Conservation (phyloP, 2,888 invertebrate genomes). For the Ischnus inquisitorius region DNA sequence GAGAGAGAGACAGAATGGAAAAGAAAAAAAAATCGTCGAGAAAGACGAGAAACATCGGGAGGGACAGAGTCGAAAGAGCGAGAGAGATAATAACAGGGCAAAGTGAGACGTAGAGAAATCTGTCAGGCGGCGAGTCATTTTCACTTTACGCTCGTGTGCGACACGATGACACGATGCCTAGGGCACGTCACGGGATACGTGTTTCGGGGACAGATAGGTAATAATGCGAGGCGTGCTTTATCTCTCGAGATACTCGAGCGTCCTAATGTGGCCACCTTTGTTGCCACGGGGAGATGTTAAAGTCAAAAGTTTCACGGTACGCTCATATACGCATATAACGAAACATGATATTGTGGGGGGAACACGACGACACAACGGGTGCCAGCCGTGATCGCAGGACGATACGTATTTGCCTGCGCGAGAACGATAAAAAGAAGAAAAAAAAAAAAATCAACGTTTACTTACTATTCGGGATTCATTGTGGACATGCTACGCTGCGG, state of each 20-base stretch:
- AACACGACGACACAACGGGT: conserved; percentile 40
- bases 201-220: conserved; percentile 10
- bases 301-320: neutral
- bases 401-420: conserved; percentile 63
- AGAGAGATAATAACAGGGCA: conserved; percentile 35
- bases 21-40: conserved; percentile 29
- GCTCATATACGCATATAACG: neutral
- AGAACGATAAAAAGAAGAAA: conserved; percentile 66
- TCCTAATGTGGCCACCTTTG: conserved; percentile 49
- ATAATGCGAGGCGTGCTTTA: conserved; percentile 25
- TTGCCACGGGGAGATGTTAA: conserved; percentile 54
- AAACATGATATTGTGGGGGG: conserved; percentile 18
- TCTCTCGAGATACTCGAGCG: conserved; percentile 51
- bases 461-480: conserved; percentile 86
- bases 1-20: conserved; percentile 55
- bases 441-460: conserved; percentile 73
- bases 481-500: conserved; percentile 84
- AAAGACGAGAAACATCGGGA: conserved; percentile 6
- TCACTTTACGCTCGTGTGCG: conserved; percentile 25
- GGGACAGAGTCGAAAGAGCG: conserved; percentile 27
- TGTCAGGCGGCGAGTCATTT: conserved; percentile 61
- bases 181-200: conserved; percentile 59
- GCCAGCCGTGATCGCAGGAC: conserved; percentile 72
- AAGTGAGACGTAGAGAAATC: conserved; percentile 57
- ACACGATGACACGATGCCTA: conserved; percentile 50